Percentiles rank a stretch among this genome's conserved stretches.
Conservation (phyloP, 1,140 invertebrate genomes). For the Ostrea edulis region DNA sequence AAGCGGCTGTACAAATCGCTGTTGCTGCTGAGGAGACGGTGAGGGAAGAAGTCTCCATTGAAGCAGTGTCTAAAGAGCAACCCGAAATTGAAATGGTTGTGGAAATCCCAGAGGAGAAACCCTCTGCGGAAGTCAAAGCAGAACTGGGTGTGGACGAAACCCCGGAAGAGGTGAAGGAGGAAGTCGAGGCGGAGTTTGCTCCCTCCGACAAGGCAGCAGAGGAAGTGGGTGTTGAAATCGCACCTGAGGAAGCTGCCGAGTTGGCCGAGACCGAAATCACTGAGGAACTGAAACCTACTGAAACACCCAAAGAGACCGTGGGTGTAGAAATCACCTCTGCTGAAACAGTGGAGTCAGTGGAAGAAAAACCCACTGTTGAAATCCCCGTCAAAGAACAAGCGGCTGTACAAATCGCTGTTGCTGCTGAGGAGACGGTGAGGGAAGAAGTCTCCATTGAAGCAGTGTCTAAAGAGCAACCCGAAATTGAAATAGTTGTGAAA, state of each 20-base stretch:
- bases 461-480: background rate
- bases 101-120: background rate
- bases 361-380: background rate
- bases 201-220: conserved; percentile 12
- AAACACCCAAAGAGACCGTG: background rate
- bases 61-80: background rate
- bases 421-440: background rate
- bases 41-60: background rate
- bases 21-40: background rate
- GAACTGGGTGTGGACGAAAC: background rate
- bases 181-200: background rate
- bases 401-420: too few species aligned
- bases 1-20: background rate
- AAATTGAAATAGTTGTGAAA: background rate
- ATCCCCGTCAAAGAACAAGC: background rate
- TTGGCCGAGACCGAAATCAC: conserved; percentile 12
- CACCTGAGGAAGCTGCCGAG: conserved; percentile 48
- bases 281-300: conserved; percentile 29
- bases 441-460: background rate
- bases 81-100: background rate
- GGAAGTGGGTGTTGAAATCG: conserved; percentile 34
- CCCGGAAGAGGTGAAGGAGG: background rate
- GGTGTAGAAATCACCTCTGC: background rate
- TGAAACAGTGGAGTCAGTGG: background rate
- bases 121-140: background rate